These are phyloP conservation scores for Mesoligia furuncula DNA, from an alignment of 2,888 invertebrate species.

Conservation along the genomic window DNA sequence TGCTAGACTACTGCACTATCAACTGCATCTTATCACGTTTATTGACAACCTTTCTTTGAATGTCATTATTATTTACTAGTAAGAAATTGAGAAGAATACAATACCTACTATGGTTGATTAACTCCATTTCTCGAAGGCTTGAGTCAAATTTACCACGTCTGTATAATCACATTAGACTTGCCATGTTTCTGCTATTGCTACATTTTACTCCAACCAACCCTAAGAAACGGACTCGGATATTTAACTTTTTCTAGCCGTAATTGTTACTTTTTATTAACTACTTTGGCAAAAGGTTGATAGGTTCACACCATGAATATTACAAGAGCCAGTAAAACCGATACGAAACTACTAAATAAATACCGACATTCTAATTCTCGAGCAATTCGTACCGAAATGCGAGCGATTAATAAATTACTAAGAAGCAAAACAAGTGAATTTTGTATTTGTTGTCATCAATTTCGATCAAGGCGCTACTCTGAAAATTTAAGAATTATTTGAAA, in stretches of 20 bases:
- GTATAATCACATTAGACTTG: neutral
- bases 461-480: slow-evolving; percentile 58
- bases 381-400: slow-evolving; percentile 52
- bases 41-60: neutral
- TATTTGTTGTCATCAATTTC: slow-evolving; percentile 63
- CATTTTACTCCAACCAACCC: no score
- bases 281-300: slow-evolving; percentile 10
- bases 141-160: no score
- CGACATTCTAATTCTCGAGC: slow-evolving; percentile 36
- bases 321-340: slow-evolving; percentile 20
- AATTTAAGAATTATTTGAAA: slow-evolving; percentile 51
- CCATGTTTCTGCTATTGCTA: neutral
- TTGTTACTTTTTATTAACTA: neutral
- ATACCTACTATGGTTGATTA: neutral
- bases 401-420: slow-evolving; percentile 61
- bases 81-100: no score
- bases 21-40: no score
- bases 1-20: neutral
- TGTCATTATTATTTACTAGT: neutral
- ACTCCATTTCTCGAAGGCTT: no score
- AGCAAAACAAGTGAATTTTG: slow-evolving; percentile 59
- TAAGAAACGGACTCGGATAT: neutral
- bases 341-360: slow-evolving; percentile 32
- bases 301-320: slow-evolving; percentile 8
- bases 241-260: neutral